phyloP scores from a whole-genome alignment of 2,113 vertebrate species.

The Equus quagga region DNA sequence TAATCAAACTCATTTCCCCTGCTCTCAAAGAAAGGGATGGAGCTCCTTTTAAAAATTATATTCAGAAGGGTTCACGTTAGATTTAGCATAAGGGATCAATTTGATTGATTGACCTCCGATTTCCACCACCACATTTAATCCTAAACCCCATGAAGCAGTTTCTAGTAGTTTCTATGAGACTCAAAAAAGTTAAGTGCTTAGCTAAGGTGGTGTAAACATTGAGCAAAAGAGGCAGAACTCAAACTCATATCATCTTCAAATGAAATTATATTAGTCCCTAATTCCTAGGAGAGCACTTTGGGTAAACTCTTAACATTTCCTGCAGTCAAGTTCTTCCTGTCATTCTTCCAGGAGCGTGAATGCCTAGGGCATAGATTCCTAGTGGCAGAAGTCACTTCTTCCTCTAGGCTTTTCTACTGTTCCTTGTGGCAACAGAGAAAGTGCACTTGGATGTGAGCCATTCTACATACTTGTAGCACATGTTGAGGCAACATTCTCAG shows the following conservation, averaged over 20 bases:
- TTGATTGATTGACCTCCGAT: neutral
- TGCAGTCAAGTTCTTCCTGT: neutral
- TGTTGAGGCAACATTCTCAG: neutral
- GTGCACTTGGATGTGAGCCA: neutral
- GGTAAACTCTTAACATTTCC: neutral
- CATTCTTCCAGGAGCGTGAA: neutral
- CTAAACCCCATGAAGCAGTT: neutral
- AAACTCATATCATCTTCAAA: neutral
- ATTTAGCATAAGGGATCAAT: neutral
- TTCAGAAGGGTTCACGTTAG: neutral
- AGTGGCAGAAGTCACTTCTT: neutral
- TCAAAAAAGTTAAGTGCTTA: neutral
- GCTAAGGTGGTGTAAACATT: neutral
- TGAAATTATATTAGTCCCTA: neutral
- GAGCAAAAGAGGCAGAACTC: neutral
- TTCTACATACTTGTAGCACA: neutral
- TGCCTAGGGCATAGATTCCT: neutral
- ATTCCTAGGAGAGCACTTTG: neutral
- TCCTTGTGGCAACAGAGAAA: neutral
- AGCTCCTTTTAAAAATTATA: neutral
- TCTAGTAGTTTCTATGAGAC: neutral
- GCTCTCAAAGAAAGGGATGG: neutral
- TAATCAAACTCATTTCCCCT: neutral
- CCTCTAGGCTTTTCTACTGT: neutral
- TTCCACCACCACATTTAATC: neutral